Conservation (phyloP, 2,888 invertebrate species). For the Thymelicus lineola region DNA sequence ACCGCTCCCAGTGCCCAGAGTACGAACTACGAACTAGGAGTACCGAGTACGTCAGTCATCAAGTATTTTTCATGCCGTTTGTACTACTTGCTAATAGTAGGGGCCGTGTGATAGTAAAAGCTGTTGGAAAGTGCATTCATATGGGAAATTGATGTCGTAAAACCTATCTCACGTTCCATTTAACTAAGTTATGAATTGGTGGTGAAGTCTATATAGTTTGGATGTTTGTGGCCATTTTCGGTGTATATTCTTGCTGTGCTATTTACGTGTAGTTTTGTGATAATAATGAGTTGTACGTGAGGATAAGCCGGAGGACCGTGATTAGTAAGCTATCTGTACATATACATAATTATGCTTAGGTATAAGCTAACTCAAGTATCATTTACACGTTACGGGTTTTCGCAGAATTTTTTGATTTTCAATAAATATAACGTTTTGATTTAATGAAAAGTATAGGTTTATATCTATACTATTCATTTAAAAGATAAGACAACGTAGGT, state of each 20-base stretch:
- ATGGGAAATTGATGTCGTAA: conserved; percentile 74
- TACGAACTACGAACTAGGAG: conserved; percentile 62
- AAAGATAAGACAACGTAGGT: neutral
- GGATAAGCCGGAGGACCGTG: conserved; percentile 48
- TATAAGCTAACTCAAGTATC: neutral
- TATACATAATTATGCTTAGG: neutral
- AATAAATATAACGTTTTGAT: neutral
- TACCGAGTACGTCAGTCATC: conserved; percentile 75
- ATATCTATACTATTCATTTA: neutral
- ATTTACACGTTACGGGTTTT: conserved; percentile 14
- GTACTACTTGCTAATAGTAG: conserved; percentile 78
- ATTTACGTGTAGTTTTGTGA: conserved; percentile 66
- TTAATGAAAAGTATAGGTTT: neutral
- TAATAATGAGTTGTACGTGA: conserved; percentile 55
- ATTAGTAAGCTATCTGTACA: conserved; percentile 45
- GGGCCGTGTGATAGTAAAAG: conserved; percentile 80
- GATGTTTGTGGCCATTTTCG: conserved; percentile 81
- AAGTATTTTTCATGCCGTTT: conserved; percentile 82
- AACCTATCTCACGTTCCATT: conserved; percentile 78
- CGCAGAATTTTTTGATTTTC: conserved; percentile 33
- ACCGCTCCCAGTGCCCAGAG: conserved; percentile 81
- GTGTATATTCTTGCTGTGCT: conserved; percentile 67
- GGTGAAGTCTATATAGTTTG: conserved; percentile 63
- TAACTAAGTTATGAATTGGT: conserved; percentile 63
- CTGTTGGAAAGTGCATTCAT: conserved; percentile 82